These are phyloP conservation scores for Heliornis fulica DNA, from an alignment of 2,113 vertebrate species.

Conservation along the genomic window DNA sequence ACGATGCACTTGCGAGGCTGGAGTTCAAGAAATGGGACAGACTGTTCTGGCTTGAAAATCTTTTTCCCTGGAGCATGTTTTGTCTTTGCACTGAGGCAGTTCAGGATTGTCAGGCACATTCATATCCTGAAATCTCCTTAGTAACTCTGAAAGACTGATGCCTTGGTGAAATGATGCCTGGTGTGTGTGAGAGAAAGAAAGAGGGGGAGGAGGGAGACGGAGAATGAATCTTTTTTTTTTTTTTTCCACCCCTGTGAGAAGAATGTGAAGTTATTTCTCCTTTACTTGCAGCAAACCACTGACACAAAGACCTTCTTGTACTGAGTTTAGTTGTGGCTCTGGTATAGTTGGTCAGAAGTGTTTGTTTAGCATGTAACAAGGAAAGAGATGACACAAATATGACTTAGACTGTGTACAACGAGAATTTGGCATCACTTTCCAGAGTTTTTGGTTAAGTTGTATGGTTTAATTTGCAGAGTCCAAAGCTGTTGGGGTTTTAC, in stretches of 20 bases:
- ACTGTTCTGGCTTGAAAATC: conserved; percentile 55
- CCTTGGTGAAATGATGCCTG: conserved; percentile 49
- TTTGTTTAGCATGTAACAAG: conserved; percentile 18
- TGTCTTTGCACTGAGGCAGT: conserved; percentile 76
- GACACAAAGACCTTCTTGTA: conserved; percentile 55
- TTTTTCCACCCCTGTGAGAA: not conserved
- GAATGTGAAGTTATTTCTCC: conserved; percentile 66
- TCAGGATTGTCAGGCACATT: conserved; percentile 68
- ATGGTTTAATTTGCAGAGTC: conserved; percentile 53
- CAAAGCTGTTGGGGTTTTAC: conserved; percentile 50
- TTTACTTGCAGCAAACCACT: conserved; percentile 46
- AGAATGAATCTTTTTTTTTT: not conserved
- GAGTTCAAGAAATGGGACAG: conserved; percentile 58
- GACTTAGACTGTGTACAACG: not conserved
- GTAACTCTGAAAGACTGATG: conserved; percentile 68
- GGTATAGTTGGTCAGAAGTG: not conserved
- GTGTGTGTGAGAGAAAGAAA: conserved; percentile 36
- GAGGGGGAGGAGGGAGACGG: conserved; percentile 16
- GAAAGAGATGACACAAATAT: not conserved
- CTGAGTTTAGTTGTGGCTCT: conserved; percentile 5
- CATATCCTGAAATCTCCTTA: conserved; percentile 51
- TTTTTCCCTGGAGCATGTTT: conserved; percentile 68
- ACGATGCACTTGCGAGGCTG: conserved; percentile 65
- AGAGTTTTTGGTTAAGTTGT: not conserved
- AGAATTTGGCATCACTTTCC: not conserved